Evolutionary conservation across 2,113 vertebrate species (phyloP), one percentile per base, ranked within the genome.

Genomic region (Microcebus tavaratra): DNA sequence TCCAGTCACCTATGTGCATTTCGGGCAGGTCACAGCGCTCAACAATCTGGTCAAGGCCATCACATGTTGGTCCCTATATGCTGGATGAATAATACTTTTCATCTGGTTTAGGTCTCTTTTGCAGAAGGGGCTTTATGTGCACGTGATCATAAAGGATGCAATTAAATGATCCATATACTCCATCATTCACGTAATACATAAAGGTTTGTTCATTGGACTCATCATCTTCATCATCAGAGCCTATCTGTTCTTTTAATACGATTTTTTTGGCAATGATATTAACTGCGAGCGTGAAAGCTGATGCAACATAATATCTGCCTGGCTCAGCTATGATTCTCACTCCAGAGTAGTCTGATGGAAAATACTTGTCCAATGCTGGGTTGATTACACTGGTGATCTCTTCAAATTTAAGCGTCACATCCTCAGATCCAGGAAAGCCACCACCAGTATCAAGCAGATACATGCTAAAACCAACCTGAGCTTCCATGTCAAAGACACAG

Each of bases 151-250:
- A 99, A 13, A 99, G 98, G 94, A 99, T 99, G 98, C 99, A 99
- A 97, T 99, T 99, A 96, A 99, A 99, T 0, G 99, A 99, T 1
- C 99, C 99, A n/a, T 99, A 99, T 6, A 99, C 99, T 0, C 99
- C 99, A 79, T 99, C 99, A 2, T 99, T 99, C 88, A 99, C 99
- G 0, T 99, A 99, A 90, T 99, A 99, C 99, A 99, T 99, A 21
- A 99, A 98, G 23, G 99, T 99, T 94, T 98, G 98, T 89, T 99
- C 99, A 89, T 88, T 99, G 70, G 98, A 67, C 91, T 98, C 99
- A 42, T 99, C 99, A 42, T 99, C 99, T 97, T 99, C 99, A 95
- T 99, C 99, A 81, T 99, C 99, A 97, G 99, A 99, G 96, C 98
- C 98, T 0, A 98, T 97, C 70, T 99, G 99, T 5, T 99, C 99